Conservation (phyloP, 2,113 vertebrate genomes). For the Lanius collurio region DNA sequence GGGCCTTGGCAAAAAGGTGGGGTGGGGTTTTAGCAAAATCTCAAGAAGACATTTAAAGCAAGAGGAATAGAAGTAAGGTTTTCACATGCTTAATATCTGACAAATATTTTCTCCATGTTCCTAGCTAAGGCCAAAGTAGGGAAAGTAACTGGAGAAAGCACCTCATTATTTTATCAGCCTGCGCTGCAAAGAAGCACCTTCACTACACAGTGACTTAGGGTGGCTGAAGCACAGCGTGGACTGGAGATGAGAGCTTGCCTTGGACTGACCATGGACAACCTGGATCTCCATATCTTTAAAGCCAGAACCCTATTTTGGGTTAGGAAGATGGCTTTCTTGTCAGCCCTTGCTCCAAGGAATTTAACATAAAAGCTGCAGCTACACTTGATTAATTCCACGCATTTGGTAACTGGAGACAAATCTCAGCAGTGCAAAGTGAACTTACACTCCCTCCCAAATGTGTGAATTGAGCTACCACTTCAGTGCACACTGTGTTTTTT, state of each 20-base stretch:
- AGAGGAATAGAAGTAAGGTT: background rate
- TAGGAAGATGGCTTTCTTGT: background rate
- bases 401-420: background rate
- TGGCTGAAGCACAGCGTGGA: background rate
- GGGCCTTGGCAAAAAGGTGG: background rate
- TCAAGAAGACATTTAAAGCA: background rate
- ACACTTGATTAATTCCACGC: background rate
- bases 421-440: background rate
- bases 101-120: background rate
- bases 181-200: background rate
- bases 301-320: background rate
- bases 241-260: background rate
- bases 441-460: background rate
- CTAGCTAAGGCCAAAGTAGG: background rate
- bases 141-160: background rate
- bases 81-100: background rate
- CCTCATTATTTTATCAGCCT: background rate
- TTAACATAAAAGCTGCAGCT: background rate
- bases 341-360: background rate
- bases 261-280: background rate
- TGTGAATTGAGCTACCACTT: background rate
- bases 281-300: background rate
- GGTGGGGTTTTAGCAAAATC: background rate
- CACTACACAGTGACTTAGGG: accelerated
- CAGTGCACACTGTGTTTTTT: background rate